phyloP scores from a whole-genome alignment of 2,888 invertebrate genomes.

The Pemphredon lugubris region DNA sequence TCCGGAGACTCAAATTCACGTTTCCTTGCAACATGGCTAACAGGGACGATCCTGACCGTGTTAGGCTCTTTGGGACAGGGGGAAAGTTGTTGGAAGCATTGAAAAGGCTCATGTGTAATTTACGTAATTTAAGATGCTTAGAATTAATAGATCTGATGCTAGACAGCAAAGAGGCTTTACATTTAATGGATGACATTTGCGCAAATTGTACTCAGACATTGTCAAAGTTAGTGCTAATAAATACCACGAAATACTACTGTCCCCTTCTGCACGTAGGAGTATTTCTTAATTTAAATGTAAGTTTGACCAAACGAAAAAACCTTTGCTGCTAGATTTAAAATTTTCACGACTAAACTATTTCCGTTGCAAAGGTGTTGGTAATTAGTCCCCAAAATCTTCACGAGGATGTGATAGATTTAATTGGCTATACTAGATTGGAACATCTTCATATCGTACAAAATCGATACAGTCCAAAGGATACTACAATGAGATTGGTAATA shows the following conservation, averaged over 20 bases:
- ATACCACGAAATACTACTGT: slow-evolving; percentile 87
- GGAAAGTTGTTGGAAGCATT: slow-evolving; percentile 86
- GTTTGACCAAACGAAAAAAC: slow-evolving; percentile 32
- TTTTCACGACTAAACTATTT: too few relatives aligned
- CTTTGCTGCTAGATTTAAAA: neutral
- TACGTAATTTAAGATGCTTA: slow-evolving; percentile 85
- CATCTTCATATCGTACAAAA: slow-evolving; percentile 90
- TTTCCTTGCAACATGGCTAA: slow-evolving; percentile 89
- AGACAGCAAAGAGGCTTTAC: slow-evolving; percentile 87
- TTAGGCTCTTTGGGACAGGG: slow-evolving; percentile 89
- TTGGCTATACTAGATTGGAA: slow-evolving; percentile 85
- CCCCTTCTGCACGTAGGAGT: slow-evolving; percentile 89
- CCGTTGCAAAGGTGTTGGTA: slow-evolving; percentile 82
- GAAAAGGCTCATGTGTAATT: slow-evolving; percentile 86
- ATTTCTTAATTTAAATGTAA: slow-evolving; percentile 87
- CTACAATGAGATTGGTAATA: slow-evolving; percentile 82
- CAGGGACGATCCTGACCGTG: slow-evolving; percentile 84
- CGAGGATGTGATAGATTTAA: slow-evolving; percentile 86
- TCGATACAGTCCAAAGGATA: slow-evolving; percentile 84
- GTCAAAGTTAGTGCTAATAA: slow-evolving; percentile 86
- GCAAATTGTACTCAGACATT: slow-evolving; percentile 85
- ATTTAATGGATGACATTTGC: slow-evolving; percentile 88
- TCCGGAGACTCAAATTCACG: slow-evolving; percentile 85
- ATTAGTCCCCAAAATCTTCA: slow-evolving; percentile 89
- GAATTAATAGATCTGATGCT: slow-evolving; percentile 89